Evolutionary conservation across 53 echinoderm and acorn worm species (phyloP), one percentile per base, ranked within the genome.

Genomic region (Astropecten irregularis): DNA sequence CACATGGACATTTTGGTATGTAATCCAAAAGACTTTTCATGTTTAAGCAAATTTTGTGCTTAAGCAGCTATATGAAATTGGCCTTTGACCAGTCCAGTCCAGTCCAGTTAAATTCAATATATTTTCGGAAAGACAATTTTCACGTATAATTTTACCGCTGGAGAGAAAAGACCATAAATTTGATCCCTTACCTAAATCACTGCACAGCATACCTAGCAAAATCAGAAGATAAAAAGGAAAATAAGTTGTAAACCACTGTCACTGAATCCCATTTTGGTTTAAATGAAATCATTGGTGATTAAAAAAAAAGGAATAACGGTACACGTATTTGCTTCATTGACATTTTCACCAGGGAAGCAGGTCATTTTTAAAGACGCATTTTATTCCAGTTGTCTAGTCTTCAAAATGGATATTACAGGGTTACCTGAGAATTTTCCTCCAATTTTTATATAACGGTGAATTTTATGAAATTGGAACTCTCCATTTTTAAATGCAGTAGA

Each of bases 171-270:
- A 46, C 14, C 8, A 46, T 46, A 46, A 8, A 46, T 46, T 8
- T 46, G 14, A 46, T 9, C 47, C 8, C 40, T 36, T 58, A 76
- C 76, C 76, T 76, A 76, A 40, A 26, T 76, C 76, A 26, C 58
- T 42, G 40, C 76, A 76, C 35, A 56, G 38, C 16, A 76, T 57
- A 28, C 59, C 76, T 37, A 42, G 18, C 38, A 76, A 76, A 3
- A 56, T 3, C 16, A 55, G 35, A 53, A 35, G 37, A 36, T 10
- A 56, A 22, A 31, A 38, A 3, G 25, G 26, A 58, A 22, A 7
- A 34, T 34, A 49, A n/a, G n/a, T n/a, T n/a, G n/a, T n/a, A n/a
- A n/a, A n/a, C n/a, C n/a, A n/a, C n/a, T n/a, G n/a, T n/a, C n/a
- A n/a, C n/a, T n/a, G n/a, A n/a, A n/a, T n/a, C n/a, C n/a, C n/a